Percentiles rank a stretch among this genome's conserved stretches.
Evolutionary conservation across 2,888 invertebrate species (phyloP).

Genomic region (Psococerastis gibbosa): DNA sequence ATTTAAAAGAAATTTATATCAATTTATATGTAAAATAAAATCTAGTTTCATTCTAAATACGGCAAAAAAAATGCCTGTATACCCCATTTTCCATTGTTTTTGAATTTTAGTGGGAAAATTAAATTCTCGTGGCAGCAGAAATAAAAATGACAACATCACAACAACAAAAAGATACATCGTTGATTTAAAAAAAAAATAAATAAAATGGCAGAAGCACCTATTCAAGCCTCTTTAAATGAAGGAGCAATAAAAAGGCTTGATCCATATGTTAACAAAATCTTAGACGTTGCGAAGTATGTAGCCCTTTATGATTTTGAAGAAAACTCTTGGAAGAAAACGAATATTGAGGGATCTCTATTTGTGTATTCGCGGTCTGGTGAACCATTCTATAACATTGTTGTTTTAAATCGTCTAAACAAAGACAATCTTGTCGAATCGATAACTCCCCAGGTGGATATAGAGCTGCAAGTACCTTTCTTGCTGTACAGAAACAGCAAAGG

Average conservation of each 20-base stretch:
- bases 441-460: constrained; percentile 74
- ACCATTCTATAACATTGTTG: constrained; percentile 82
- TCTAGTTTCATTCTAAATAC: too few relatives aligned
- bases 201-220: constrained; percentile 37
- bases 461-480: constrained; percentile 80
- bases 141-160: too few relatives aligned
- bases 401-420: constrained; percentile 79
- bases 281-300: constrained; percentile 84
- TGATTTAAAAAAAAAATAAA: too few relatives aligned
- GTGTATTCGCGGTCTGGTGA: constrained; percentile 80
- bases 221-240: constrained; percentile 76
- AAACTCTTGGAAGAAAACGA: constrained; percentile 88
- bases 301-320: constrained; percentile 71
- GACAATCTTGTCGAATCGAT: constrained; percentile 86
- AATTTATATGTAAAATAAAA: too few relatives aligned
- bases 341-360: constrained; percentile 85
- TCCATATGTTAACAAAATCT: constrained; percentile 82
- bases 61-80: too few relatives aligned
- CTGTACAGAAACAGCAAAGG: constrained; percentile 72
- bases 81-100: too few relatives aligned
- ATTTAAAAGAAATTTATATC: too few relatives aligned
- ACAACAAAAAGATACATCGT: too few relatives aligned
- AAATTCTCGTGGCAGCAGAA: too few relatives aligned
- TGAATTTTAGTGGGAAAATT: too few relatives aligned
- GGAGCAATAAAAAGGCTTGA: constrained; percentile 83